Percentiles rank a stretch among this genome's conserved stretches.
Evolutionary conservation across 64 coral and sea anemone species (phyloP).

Genomic region (Dendrophyllia cribrosa): DNA sequence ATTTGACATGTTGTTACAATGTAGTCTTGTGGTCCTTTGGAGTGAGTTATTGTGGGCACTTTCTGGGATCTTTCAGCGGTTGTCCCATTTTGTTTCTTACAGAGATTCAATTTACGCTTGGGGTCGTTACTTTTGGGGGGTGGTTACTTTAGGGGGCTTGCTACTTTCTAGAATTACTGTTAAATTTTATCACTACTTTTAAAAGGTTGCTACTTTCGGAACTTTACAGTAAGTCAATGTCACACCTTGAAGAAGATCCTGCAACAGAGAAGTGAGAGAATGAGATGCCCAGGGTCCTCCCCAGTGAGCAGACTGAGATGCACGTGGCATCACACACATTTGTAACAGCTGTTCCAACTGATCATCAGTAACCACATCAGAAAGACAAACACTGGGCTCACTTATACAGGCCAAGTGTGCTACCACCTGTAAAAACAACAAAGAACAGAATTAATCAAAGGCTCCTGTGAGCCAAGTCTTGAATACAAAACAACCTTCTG

Average conservation of each 20-base stretch:
- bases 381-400: constrained; percentile 60
- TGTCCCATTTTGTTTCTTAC: too few relatives aligned
- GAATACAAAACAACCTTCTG: too few relatives aligned
- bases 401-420: constrained; percentile 56
- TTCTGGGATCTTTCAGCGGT: too few relatives aligned
- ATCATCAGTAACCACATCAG: constrained; percentile 39
- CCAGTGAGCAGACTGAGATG: constrained; percentile 35
- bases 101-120: too few relatives aligned
- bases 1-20: too few relatives aligned
- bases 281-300: constrained; percentile 72
- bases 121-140: too few relatives aligned
- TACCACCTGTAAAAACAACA: constrained; percentile 59
- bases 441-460: neutral
- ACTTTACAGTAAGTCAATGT: neutral
- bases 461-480: neutral
- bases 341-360: constrained; percentile 62
- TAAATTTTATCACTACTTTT: too few relatives aligned
- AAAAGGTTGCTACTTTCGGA: too few relatives aligned
- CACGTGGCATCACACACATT: constrained; percentile 46
- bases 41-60: too few relatives aligned
- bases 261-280: constrained; percentile 55
- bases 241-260: constrained; percentile 73
- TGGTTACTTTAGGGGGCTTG: too few relatives aligned
- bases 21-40: too few relatives aligned
- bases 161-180: too few relatives aligned